A percentile compares a stretch with the other conserved stretches of the same genome.
phyloP scores from a whole-genome alignment of 1,140 invertebrate species.

The Lycorma delicatula region DNA sequence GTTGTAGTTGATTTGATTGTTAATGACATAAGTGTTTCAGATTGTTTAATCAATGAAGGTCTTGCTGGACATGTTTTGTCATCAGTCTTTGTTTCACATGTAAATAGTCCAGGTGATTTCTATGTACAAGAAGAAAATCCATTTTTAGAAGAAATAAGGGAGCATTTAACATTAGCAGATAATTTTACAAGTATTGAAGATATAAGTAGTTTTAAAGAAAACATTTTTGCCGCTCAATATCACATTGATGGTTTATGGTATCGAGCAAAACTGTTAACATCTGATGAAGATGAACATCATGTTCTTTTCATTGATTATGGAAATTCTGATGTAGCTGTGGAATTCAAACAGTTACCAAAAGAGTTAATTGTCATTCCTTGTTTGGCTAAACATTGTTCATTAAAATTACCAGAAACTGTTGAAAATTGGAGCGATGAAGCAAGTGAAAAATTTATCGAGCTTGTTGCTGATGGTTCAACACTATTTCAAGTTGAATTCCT shows the following conservation, averaged over 20 bases:
- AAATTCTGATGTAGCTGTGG: conserved; percentile 36
- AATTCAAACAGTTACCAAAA: conserved; percentile 24
- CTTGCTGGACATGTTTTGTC: background rate
- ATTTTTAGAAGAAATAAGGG: conserved; percentile 48
- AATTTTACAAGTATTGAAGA: background rate
- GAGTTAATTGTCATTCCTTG: conserved; percentile 6
- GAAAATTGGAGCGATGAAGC: conserved; percentile 5
- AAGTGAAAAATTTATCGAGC: conserved; percentile 6
- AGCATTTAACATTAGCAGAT: conserved; percentile 31
- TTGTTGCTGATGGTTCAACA: conserved; percentile 3
- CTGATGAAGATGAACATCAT: conserved; percentile 42
- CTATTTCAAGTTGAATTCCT: conserved; percentile 12
- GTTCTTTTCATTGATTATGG: conserved; percentile 53
- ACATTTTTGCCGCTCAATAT: conserved; percentile 55
- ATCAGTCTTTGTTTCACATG: conserved; percentile 41
- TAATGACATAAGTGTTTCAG: background rate
- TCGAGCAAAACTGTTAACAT: conserved; percentile 47
- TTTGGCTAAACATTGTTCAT: conserved; percentile 13
- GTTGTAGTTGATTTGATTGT: background rate
- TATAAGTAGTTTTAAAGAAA: conserved; percentile 22
- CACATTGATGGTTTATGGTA: conserved; percentile 55
- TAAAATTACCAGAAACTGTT: background rate
- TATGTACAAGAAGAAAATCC: conserved; percentile 51
- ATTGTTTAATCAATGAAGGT: background rate
- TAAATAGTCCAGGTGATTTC: conserved; percentile 50